phyloP scores from a whole-genome alignment of 2,113 vertebrate species.

The Cynocephalus volans region DNA sequence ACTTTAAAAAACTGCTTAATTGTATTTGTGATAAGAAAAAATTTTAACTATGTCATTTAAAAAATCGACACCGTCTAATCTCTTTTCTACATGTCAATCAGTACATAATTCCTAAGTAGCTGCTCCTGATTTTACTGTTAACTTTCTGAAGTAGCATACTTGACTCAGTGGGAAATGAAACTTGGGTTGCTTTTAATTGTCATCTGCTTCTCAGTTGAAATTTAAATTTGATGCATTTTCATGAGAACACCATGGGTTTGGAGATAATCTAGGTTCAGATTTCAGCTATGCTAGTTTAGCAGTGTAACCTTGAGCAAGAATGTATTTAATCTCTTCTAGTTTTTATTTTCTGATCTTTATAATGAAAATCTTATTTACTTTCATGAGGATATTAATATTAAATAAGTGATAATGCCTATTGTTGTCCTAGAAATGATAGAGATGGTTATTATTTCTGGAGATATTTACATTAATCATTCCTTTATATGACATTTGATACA shows the following conservation, averaged over 20 bases:
- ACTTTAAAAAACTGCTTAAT: slow-evolving; percentile 59
- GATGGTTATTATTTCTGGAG: slow-evolving; percentile 21
- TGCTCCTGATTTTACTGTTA: slow-evolving; percentile 42
- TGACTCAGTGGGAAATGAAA: slow-evolving; percentile 45
- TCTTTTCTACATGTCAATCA: slow-evolving; percentile 24
- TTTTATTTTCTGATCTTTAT: slow-evolving; percentile 40
- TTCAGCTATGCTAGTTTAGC: slow-evolving; percentile 41
- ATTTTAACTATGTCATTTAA: slow-evolving; percentile 23
- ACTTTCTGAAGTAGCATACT: background rate
- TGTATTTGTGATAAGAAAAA: slow-evolving; percentile 57
- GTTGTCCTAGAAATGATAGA: slow-evolving; percentile 52
- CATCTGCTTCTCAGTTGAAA: slow-evolving; percentile 46
- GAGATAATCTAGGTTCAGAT: background rate
- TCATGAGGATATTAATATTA: background rate
- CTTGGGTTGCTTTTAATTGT: background rate
- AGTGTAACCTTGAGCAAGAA: background rate
- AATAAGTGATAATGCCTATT: slow-evolving; percentile 2
- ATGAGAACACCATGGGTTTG: background rate
- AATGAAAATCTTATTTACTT: slow-evolving; percentile 29
- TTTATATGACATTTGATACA: slow-evolving; percentile 54
- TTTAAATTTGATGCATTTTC: slow-evolving; percentile 57
- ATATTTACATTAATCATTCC: background rate
- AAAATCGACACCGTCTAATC: background rate
- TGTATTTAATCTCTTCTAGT: slow-evolving; percentile 24
- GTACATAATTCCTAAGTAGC: background rate